These are phyloP conservation scores for Myotis planiceps DNA, from an alignment of 2,797 vertebrate species.

Conservation along the genomic window DNA sequence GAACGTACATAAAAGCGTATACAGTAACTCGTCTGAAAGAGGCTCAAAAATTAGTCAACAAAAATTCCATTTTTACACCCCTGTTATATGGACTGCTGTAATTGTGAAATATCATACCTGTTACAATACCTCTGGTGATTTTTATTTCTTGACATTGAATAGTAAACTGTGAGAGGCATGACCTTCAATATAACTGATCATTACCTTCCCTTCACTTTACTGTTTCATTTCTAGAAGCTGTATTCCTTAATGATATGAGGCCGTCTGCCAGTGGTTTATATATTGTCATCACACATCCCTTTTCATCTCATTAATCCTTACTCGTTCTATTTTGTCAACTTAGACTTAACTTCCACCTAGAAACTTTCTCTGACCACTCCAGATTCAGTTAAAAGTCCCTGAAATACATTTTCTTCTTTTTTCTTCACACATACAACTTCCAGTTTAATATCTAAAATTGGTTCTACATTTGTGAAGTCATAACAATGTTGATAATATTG, in stretches of 20 bases:
- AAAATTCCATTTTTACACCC: background rate
- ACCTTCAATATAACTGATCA: background rate
- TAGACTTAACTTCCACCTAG: conserved; percentile 33
- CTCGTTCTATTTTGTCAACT: background rate
- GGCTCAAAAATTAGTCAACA: background rate
- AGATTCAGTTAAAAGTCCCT: background rate
- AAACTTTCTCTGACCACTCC: background rate
- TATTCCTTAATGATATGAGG: background rate
- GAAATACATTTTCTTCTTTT: background rate
- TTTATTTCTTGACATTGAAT: conserved; percentile 37
- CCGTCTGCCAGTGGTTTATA: background rate
- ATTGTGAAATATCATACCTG: conserved; percentile 22
- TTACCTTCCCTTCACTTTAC: background rate
- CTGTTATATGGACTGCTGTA: background rate
- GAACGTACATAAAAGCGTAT: background rate
- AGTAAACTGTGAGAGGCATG: background rate
- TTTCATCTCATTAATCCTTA: conserved; percentile 27
- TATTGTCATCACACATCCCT: background rate
- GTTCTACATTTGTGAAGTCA: background rate
- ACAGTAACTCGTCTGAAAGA: background rate
- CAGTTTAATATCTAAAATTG: conserved; percentile 12
- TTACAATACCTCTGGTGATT: background rate
- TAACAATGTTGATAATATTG: background rate
- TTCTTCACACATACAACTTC: background rate
- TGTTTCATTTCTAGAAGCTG: background rate